These are phyloP conservation scores for Orcinus orca DNA, from an alignment of 2,113 vertebrate species.

Conservation along the genomic window DNA sequence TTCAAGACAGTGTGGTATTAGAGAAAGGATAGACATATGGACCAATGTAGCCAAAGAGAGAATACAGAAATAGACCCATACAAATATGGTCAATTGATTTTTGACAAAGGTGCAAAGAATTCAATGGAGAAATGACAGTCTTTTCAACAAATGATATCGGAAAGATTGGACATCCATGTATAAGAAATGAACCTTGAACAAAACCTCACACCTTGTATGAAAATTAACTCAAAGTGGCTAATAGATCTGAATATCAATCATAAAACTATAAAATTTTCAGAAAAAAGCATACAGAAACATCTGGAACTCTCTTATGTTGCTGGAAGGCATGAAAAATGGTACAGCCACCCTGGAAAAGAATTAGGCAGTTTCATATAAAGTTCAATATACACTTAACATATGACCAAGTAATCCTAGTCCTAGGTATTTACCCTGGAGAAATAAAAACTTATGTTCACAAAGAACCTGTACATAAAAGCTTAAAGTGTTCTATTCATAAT, in stretches of 20 bases:
- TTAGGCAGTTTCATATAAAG: not conserved
- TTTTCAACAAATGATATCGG: conserved; percentile 7
- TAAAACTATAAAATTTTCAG: not conserved
- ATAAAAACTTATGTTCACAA: not conserved
- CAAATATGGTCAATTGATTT: conserved; percentile 6
- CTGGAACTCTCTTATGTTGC: conserved; percentile 6
- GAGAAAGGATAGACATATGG: not conserved
- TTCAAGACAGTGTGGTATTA: not conserved
- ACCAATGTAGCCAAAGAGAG: not conserved
- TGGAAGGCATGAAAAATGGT: not conserved
- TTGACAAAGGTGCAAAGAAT: conserved; percentile 18
- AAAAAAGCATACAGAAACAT: conserved; percentile 13
- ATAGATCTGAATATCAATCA: not conserved
- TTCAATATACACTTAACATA: not conserved
- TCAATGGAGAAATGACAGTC: not conserved
- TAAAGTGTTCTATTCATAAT: conserved; percentile 21
- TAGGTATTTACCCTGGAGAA: not conserved
- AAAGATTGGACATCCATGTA: not conserved
- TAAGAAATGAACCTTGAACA: conserved; percentile 18
- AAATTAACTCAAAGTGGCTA: conserved; percentile 11
- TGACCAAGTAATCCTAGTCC: not conserved
- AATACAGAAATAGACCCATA: conserved; percentile 3
- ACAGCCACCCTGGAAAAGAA: not conserved
- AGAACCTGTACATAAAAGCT: not conserved
- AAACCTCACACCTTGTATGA: not conserved